Conservation (phyloP, 2,113 vertebrate species). For the Glaucomys volans region DNA sequence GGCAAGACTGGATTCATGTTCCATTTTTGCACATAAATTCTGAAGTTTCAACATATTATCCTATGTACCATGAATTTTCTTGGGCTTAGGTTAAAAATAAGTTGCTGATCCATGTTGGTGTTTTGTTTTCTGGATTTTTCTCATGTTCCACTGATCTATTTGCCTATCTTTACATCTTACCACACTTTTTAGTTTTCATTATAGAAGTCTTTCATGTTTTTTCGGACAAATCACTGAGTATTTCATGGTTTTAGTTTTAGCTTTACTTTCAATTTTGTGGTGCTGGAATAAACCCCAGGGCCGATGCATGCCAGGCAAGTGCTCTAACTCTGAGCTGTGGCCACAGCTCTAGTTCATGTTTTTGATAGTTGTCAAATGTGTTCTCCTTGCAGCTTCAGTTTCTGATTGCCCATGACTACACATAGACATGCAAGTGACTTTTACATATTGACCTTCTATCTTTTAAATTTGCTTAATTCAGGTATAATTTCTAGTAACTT, state of each 20-base stretch:
- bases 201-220: too few species aligned
- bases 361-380: neutral
- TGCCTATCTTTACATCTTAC: neutral
- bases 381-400: neutral
- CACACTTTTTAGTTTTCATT: too few species aligned
- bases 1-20: neutral
- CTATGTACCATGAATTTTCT: neutral
- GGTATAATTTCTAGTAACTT: neutral
- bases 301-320: neutral
- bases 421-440: neutral
- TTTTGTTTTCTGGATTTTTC: neutral
- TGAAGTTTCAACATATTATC: neutral
- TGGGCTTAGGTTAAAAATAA: neutral
- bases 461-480: neutral
- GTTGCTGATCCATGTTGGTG: accelerated
- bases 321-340: neutral
- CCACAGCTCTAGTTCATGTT: neutral
- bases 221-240: too few species aligned
- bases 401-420: neutral
- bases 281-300: neutral
- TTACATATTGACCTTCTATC: neutral
- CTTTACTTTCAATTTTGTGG: neutral
- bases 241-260: neutral
- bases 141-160: neutral
- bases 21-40: too few species aligned